Base-by-base conservation (phyloP, 2,888 invertebrate genomes). In the Tetranychus piercei region DNA sequence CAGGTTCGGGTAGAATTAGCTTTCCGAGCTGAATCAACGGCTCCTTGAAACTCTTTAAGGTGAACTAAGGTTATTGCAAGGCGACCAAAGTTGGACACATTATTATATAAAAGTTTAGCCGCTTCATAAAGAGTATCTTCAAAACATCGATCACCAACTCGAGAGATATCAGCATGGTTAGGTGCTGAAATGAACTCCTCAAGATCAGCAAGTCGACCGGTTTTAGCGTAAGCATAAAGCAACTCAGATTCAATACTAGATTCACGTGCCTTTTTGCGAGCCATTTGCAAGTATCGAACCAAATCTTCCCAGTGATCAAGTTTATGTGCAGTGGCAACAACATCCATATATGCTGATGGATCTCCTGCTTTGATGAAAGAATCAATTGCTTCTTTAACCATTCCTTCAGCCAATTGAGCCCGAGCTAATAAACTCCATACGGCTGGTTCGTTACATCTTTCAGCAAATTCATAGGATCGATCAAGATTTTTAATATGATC, bases 361-460 rank as follows among this genome's bases (percentile, higher is more conserved):
- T 99, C 99, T 81, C 99, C 96, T 1, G 99, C 99, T 84, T 99
- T 99, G 81, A 99, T 97, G 85, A 94, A 99, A 0, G 97, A 96
- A 83, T 99, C 99, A 79, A 99, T 97, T 44, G 99, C 94, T 83
- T 99, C 99, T 83, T 99, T 97, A 1, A 99, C 96, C 78, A 96
- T 84, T 0, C 92, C 93, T 81, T 95, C 91, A 78, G 89, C 89
- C 15, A 99, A 85, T 82, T 99, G 99, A 0, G 99, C 97, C 81
- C 92, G 91, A n/a, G 95, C 99, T 77, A 99, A 85, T 81, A 94
- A 94, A 71, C 93, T 94, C 99, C 99, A 99, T 1, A 99, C 99
- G 5, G 94, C 94, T 0, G 97, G 92, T 83, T 99, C 97, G 83
- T 99, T 97, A 85, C 97, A 99, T 77, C 96, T 88, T 83, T 99